phyloP scores from a whole-genome alignment of 1,140 invertebrate genomes.

The Liolophura sinensis region DNA sequence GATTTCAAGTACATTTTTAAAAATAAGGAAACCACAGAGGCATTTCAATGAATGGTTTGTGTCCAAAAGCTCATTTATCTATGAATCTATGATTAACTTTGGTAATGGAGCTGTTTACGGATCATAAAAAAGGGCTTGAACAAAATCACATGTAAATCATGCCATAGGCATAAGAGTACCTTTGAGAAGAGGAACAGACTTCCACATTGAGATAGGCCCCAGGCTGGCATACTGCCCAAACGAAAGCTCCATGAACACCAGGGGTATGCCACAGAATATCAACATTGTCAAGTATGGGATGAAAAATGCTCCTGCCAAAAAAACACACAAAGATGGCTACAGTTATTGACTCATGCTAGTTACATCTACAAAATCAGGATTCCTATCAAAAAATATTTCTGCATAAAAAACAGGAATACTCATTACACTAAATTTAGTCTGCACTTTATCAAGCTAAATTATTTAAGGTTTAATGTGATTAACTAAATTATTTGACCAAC shows the following conservation, averaged over 20 bases:
- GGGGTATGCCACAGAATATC: slow-evolving; percentile 63
- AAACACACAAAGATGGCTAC: not conserved
- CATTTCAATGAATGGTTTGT: too few relatives aligned
- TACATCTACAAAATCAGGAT: not conserved
- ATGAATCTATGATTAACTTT: too few relatives aligned
- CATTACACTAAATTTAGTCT: not conserved
- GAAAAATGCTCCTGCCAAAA: slow-evolving; percentile 62
- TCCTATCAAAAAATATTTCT: too few relatives aligned
- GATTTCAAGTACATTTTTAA: not conserved
- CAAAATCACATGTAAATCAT: slow-evolving; percentile 4
- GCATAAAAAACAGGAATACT: too few relatives aligned
- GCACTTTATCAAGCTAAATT: too few relatives aligned
- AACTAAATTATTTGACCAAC: too few relatives aligned
- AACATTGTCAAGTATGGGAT: slow-evolving; percentile 67
- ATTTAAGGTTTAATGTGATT: too few relatives aligned
- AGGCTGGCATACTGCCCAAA: slow-evolving; percentile 61
- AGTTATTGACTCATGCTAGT: not conserved
- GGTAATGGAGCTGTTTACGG: not conserved
- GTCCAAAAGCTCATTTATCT: too few relatives aligned
- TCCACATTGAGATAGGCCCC: slow-evolving; percentile 61
- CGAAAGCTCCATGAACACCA: slow-evolving; percentile 62
- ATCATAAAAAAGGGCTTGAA: not conserved
- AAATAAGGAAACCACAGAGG: too few relatives aligned
- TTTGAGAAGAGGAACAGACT: slow-evolving; percentile 62
- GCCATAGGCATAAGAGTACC: slow-evolving; percentile 35